Evolutionary conservation across 2,113 vertebrate species (phyloP), one percentile per base, ranked within the genome.

Genomic region (Sebastes fasciatus): DNA sequence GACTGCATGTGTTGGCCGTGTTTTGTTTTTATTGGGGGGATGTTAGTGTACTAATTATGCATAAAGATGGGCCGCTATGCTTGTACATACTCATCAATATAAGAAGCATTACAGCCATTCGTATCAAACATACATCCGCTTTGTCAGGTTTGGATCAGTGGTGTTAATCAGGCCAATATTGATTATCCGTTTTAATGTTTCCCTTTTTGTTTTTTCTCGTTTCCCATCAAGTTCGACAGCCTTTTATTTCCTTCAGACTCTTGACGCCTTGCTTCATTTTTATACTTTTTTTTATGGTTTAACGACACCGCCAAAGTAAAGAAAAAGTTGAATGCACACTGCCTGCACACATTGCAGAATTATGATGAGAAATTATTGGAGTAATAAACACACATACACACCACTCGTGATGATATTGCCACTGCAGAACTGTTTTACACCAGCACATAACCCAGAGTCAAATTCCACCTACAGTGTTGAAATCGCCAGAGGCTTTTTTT

Each of bases 191-290:
- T 6, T 68, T 23, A 57, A 34, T 21, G 43, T 80, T 61, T 60
- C 43, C 4, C 46, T 8, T 45, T 58, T 58, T 23, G 4, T 55
- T 11, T 17, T n/a, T 70, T 34, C 26, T 3, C 2, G 9, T 48
- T 17, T 48, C 57, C 23, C 60, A 34, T 51, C 49, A 13, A 45
- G 11, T 46, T 34, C 3, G 23, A 72, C 45, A 2, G n/a, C 46
- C 14, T 85, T 81, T 65, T 19, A 34, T 84, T 54, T 73, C 51
- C 43, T 12, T 42, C 60, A 61, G n/a, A 65, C 68, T 5, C 70
- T 42, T 42, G 8, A 61, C 5, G 11, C 45, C 26, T 79, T 8
- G 5, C 48, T 7, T 3, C 4, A 16, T 67, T 83, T 74, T 85
- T 79, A 49, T 34, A 4, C 48, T 42, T 63, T 21, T 58, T 46